Evolutionary conservation across 92 coral and sea anemone species (phyloP).

Genomic region (Palythoa caribaeorum): DNA sequence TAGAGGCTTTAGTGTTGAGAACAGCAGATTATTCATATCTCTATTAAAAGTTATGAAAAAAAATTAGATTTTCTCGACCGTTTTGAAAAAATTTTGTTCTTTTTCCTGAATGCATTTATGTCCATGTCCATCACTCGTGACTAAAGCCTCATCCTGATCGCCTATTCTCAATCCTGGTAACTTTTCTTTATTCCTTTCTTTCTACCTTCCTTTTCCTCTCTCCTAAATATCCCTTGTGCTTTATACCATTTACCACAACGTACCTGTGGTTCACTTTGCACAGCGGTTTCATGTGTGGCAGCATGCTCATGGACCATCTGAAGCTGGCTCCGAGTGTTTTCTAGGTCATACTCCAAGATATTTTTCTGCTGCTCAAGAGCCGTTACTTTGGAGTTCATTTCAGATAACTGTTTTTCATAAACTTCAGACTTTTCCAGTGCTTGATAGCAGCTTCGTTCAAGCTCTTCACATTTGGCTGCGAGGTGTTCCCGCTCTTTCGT

Average conservation of each 20-base stretch:
- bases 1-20: slow-evolving; percentile 33
- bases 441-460: slow-evolving; percentile 19
- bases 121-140: background rate
- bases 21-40: background rate
- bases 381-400: slow-evolving; percentile 46
- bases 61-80: background rate
- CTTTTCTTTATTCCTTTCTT: background rate
- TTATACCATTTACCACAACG: slow-evolving; percentile 22
- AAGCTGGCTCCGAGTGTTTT: slow-evolving; percentile 42
- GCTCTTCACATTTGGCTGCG: slow-evolving; percentile 20
- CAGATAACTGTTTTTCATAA: slow-evolving; percentile 45
- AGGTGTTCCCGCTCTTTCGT: slow-evolving; percentile 18
- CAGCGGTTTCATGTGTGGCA: slow-evolving; percentile 1
- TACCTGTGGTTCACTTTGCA: slow-evolving; percentile 55
- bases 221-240: background rate
- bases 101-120: background rate
- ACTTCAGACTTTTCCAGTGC: slow-evolving; percentile 41
- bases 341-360: slow-evolving; percentile 65
- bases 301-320: slow-evolving; percentile 29
- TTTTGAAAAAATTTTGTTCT: background rate
- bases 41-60: background rate
- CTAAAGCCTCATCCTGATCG: slow-evolving; percentile 40
- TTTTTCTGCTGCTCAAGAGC: slow-evolving; percentile 67
- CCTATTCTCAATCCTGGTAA: slow-evolving; percentile 12
- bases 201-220: slow-evolving; percentile 11